A percentile compares a stretch with the other conserved stretches of the same genome.
These are phyloP conservation scores for Sinocyclocheilus rhinocerous DNA, from an alignment of 2,113 vertebrate genomes.

Conservation along the genomic window DNA sequence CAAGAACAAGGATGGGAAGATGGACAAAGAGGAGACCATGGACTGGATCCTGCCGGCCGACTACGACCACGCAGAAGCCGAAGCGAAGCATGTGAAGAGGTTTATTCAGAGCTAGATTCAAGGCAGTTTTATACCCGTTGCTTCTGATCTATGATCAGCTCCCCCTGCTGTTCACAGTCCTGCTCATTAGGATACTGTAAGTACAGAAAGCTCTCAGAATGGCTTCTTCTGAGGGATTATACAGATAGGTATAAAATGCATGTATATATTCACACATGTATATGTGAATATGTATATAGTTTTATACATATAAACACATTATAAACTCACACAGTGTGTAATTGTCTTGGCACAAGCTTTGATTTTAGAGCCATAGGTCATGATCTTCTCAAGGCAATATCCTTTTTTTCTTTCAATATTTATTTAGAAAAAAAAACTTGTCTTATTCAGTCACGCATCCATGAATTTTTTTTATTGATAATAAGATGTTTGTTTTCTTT, in stretches of 20 bases:
- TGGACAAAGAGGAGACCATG: slow-evolving; percentile 90
- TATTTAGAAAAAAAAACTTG: neutral
- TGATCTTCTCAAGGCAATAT: neutral
- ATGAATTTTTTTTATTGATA: neutral
- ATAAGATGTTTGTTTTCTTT: neutral
- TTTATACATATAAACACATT: neutral
- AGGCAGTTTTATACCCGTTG: neutral
- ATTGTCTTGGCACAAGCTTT: neutral
- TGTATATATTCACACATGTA: neutral
- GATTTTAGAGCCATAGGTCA: neutral
- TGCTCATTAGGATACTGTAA: neutral
- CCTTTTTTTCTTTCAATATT: neutral
- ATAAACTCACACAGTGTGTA: neutral
- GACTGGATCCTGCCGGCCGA: slow-evolving; percentile 92
- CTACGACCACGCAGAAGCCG: slow-evolving; percentile 87
- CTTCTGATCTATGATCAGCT: slow-evolving; percentile 3
- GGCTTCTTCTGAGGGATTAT: no score
- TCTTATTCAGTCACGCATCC: neutral
- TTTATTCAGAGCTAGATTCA: neutral
- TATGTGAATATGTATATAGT: slow-evolving; percentile 3
- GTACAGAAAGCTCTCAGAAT: neutral
- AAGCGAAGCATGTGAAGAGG: slow-evolving; percentile 79
- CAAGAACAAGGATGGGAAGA: slow-evolving; percentile 89
- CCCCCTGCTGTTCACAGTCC: neutral
- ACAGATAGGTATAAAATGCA: neutral